phyloP scores from a whole-genome alignment of 2,888 invertebrate genomes.

The Dryadula phaetusa region DNA sequence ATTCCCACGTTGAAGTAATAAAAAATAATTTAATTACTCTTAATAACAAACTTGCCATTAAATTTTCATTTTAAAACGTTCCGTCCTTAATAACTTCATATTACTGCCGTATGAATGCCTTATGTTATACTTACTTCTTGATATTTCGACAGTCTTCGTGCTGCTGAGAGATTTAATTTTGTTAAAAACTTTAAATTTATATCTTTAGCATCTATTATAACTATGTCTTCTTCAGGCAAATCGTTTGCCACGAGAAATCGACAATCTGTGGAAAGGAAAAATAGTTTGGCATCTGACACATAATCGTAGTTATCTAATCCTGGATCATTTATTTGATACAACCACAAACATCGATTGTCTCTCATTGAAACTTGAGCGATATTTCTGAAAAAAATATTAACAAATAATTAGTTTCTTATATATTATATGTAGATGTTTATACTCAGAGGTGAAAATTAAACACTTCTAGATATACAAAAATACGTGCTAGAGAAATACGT shows the following conservation, averaged over 20 bases:
- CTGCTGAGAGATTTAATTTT: slow-evolving; percentile 87
- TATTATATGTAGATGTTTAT: no score
- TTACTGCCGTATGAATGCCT: background rate
- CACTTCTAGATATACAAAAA: no score
- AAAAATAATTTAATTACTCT: background rate
- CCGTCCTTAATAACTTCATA: background rate
- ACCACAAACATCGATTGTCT: slow-evolving; percentile 64
- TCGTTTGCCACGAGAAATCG: slow-evolving; percentile 59
- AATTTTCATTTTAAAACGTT: background rate
- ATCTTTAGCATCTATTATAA: slow-evolving; percentile 71
- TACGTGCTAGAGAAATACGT: no score
- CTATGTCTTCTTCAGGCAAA: slow-evolving; percentile 62
- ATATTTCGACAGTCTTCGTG: slow-evolving; percentile 85
- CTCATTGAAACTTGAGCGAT: slow-evolving; percentile 60
- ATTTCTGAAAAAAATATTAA: slow-evolving; percentile 58
- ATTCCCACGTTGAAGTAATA: background rate
- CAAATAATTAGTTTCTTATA: no score
- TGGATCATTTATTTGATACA: slow-evolving; percentile 78
- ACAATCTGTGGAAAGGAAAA: slow-evolving; percentile 65
- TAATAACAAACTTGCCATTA: background rate
- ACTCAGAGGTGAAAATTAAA: no score
- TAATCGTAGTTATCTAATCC: slow-evolving; percentile 72
- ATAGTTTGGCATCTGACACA: slow-evolving; percentile 62
- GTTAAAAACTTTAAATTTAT: slow-evolving; percentile 69
- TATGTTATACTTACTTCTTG: slow-evolving; percentile 77